phyloP scores from a whole-genome alignment of 2,113 vertebrate genomes.

The Psittacula cyanocephala region DNA sequence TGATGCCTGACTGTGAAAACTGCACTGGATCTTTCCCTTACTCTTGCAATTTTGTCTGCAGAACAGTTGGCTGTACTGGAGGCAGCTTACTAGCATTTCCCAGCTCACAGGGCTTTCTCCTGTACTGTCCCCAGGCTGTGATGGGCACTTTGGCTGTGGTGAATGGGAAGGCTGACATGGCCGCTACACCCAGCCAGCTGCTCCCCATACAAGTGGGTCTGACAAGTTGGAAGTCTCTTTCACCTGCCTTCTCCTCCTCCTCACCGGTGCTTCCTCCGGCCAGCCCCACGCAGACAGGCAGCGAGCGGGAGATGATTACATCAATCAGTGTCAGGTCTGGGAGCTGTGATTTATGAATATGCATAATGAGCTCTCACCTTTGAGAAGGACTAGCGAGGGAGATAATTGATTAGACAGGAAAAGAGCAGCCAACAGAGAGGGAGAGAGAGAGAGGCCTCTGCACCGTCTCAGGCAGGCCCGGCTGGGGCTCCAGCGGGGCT shows the following conservation, averaged over 20 bases:
- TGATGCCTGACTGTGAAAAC: neutral
- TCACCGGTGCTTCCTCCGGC: neutral
- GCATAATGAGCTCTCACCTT: slow-evolving; percentile 78
- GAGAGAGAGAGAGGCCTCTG: neutral
- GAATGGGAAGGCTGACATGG: neutral
- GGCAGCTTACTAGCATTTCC: neutral
- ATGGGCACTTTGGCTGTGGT: neutral
- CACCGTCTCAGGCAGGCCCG: neutral
- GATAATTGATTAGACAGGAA: slow-evolving; percentile 88
- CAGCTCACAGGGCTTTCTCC: neutral
- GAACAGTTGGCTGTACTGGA: neutral
- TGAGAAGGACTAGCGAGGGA: slow-evolving; percentile 76
- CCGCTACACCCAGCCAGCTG: neutral
- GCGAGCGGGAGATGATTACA: slow-evolving; percentile 66
- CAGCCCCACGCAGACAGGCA: slow-evolving; percentile 28
- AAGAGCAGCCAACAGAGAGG: slow-evolving; percentile 65
- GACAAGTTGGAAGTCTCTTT: slow-evolving; percentile 31
- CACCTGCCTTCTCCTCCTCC: neutral
- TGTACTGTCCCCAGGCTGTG: neutral
- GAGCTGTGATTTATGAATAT: slow-evolving; percentile 84
- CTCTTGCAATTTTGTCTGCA: neutral
- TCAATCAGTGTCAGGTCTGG: slow-evolving; percentile 79
- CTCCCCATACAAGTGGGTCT: neutral
- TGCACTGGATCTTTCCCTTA: neutral
- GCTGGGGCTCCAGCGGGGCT: slow-evolving; percentile 9